These are phyloP conservation scores for Tenodera sinensis DNA, from an alignment of 2,888 invertebrate species.

Conservation along the genomic window DNA sequence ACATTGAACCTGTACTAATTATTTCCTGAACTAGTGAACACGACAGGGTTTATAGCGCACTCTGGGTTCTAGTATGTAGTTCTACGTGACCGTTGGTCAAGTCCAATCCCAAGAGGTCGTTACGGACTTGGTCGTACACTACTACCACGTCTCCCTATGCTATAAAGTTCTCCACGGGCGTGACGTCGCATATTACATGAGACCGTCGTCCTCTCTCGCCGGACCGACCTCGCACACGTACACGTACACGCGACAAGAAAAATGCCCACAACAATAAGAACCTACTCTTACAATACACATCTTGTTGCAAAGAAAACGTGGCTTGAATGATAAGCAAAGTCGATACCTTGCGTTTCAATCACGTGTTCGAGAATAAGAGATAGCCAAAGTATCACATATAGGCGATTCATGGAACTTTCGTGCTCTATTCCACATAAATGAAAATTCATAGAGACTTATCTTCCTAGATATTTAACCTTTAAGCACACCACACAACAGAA, in stretches of 20 bases:
- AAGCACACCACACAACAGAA: no score
- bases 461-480: no score
- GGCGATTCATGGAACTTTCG: no score
- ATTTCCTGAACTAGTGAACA: background rate
- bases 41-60: background rate
- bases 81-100: background rate
- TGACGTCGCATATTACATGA: background rate
- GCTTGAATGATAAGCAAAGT: background rate
- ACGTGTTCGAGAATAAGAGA: background rate
- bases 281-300: background rate
- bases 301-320: background rate
- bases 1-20: no score
- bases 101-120: background rate
- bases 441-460: no score
- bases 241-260: background rate
- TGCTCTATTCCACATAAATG: no score
- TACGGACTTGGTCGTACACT: background rate
- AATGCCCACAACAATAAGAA: background rate
- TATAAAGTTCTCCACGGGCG: background rate
- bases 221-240: background rate
- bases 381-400: no score
- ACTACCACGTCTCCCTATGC: background rate
- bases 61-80: background rate
- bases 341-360: background rate
- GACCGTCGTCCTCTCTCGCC: no score